These are phyloP conservation scores for Glaucidium brasilianum DNA, from an alignment of 2,113 vertebrate species.

Conservation along the genomic window DNA sequence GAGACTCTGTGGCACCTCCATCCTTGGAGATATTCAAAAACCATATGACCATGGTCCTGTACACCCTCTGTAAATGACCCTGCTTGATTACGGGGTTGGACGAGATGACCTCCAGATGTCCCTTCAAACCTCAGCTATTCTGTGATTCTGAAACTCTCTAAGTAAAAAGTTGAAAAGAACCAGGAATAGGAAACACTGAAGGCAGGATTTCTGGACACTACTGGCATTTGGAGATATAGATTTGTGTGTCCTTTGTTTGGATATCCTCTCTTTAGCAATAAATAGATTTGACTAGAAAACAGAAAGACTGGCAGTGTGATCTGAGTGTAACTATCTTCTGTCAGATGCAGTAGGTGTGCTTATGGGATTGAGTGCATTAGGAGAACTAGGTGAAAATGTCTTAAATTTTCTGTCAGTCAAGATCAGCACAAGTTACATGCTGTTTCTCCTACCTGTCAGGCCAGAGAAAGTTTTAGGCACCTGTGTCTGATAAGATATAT, in stretches of 20 bases:
- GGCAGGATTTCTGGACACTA: background rate
- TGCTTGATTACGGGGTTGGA: background rate
- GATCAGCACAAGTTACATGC: background rate
- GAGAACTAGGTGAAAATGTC: background rate
- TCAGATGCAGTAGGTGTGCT: background rate
- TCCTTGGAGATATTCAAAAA: background rate
- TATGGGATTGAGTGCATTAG: background rate
- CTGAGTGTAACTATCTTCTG: background rate
- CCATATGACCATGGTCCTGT: background rate
- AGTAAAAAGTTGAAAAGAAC: background rate
- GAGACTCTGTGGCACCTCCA: background rate
- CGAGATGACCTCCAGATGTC: background rate
- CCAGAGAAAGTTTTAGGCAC: background rate
- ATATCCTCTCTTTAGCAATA: background rate
- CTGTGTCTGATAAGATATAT: background rate
- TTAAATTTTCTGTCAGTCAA: background rate
- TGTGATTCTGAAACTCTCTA: background rate
- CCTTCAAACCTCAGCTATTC: background rate
- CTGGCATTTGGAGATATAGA: fast-evolving
- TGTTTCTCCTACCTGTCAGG: background rate
- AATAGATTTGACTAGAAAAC: background rate
- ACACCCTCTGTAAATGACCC: background rate
- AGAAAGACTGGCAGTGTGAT: background rate
- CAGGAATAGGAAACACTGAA: background rate
- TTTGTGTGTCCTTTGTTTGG: background rate